Conservation (phyloP, 1,140 invertebrate genomes). For the Procambarus virginalis region DNA sequence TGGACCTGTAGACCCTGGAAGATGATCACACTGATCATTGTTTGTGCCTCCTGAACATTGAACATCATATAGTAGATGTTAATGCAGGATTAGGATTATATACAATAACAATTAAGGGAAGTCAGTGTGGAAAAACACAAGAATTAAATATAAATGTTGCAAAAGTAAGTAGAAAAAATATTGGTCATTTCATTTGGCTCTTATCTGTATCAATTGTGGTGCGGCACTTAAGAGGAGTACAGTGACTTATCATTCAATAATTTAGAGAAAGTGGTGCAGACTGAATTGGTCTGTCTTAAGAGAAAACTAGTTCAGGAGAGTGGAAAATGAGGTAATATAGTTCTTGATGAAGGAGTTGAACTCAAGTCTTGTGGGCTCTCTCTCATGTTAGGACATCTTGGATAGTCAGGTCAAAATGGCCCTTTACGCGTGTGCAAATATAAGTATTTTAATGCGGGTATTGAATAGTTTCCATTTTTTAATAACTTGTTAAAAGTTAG, state of each 20-base stretch:
- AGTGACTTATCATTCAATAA: not conserved
- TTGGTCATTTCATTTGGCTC: no score
- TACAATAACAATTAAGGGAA: no score
- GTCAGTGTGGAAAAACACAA: no score
- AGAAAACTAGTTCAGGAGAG: not conserved
- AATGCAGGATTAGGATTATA: conserved; percentile 18
- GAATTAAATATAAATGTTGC: no score
- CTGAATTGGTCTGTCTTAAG: not conserved
- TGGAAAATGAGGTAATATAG: not conserved
- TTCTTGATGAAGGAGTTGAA: not conserved
- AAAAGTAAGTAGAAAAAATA: not conserved
- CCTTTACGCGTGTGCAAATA: no score
- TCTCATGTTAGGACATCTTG: no score
- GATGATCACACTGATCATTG: conserved; percentile 11
- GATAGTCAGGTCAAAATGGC: no score
- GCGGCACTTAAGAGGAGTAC: not conserved
- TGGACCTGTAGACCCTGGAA: conserved; percentile 2
- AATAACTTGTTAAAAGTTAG: no score
- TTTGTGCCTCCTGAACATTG: conserved; percentile 31
- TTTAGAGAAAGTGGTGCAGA: not conserved
- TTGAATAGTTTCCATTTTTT: no score
- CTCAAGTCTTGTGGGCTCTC: no score
- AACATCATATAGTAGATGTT: conserved; percentile 31
- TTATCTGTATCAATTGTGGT: no score
- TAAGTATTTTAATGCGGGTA: no score